Evolutionary conservation across 2,113 vertebrate species (phyloP).

Genomic region (Leiothrix lutea): DNA sequence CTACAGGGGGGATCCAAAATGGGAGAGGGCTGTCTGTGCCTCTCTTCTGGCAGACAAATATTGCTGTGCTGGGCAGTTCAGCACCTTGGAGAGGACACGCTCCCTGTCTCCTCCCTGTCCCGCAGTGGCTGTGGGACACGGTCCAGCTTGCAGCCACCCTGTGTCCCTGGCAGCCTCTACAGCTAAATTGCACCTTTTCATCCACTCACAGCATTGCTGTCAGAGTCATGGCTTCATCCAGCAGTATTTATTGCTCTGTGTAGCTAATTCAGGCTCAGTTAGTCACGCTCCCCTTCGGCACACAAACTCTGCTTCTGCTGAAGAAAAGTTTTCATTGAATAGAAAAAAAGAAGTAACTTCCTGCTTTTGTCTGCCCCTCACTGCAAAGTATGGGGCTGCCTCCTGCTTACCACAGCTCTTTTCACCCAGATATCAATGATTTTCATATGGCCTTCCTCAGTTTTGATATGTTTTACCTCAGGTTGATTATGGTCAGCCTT

Average conservation of each 20-base stretch:
- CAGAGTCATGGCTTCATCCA: background rate
- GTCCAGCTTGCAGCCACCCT: background rate
- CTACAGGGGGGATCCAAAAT: background rate
- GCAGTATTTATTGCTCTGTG: background rate
- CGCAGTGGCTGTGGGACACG: fast-evolving
- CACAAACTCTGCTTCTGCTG: background rate
- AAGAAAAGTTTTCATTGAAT: background rate
- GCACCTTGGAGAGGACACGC: background rate
- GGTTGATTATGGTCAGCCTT: background rate
- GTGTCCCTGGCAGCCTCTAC: background rate
- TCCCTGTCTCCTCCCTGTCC: background rate
- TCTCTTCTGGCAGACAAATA: background rate
- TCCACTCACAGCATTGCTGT: background rate
- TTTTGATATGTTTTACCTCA: background rate
- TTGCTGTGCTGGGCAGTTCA: background rate
- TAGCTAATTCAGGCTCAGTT: background rate
- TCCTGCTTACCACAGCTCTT: background rate
- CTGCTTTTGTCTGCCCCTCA: background rate
- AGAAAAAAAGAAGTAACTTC: background rate
- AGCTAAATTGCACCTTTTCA: background rate
- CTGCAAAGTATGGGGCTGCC: background rate
- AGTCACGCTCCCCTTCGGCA: background rate
- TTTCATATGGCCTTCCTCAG: background rate
- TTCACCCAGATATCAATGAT: background rate
- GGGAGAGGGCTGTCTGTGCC: background rate